Conservation (phyloP, 2,888 invertebrate species). For the Oxyscelio sp. region DNA sequence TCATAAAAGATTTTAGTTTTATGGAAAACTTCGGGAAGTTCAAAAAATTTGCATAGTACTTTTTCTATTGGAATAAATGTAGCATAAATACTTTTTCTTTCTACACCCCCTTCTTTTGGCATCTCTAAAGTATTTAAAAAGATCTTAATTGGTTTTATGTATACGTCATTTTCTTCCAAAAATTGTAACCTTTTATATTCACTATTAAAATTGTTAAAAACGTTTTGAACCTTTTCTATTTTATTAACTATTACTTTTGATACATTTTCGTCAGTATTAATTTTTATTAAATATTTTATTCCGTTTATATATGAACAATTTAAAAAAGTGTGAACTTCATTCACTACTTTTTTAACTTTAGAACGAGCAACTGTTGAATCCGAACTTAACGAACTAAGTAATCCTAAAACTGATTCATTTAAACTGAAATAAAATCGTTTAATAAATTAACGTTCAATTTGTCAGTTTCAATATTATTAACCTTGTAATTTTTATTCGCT, state of each 20-base stretch:
- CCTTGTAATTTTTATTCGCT: too few species aligned
- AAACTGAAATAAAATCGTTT: too few species aligned
- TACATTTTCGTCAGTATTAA: background rate
- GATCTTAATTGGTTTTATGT: background rate
- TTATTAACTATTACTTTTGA: background rate
- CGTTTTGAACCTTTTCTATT: background rate
- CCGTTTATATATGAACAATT: background rate
- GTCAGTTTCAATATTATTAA: too few species aligned
- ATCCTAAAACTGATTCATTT: too few species aligned
- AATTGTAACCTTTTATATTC: constrained; percentile 2
- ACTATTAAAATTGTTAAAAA: background rate
- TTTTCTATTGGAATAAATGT: too few species aligned
- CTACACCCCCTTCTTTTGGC: background rate
- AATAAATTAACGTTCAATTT: too few species aligned
- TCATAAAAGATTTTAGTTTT: too few species aligned
- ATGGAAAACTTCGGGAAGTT: too few species aligned
- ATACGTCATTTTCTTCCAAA: constrained; percentile 10
- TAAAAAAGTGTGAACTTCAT: background rate
- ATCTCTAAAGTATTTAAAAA: background rate
- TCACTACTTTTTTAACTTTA: background rate
- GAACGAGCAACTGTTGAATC: background rate
- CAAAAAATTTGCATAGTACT: too few species aligned
- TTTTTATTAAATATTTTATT: background rate
- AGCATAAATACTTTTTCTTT: too few species aligned
- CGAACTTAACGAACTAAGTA: background rate